Evolutionary conservation across 2,113 vertebrate genomes (phyloP).

Genomic region (Pseudorasbora parva): DNA sequence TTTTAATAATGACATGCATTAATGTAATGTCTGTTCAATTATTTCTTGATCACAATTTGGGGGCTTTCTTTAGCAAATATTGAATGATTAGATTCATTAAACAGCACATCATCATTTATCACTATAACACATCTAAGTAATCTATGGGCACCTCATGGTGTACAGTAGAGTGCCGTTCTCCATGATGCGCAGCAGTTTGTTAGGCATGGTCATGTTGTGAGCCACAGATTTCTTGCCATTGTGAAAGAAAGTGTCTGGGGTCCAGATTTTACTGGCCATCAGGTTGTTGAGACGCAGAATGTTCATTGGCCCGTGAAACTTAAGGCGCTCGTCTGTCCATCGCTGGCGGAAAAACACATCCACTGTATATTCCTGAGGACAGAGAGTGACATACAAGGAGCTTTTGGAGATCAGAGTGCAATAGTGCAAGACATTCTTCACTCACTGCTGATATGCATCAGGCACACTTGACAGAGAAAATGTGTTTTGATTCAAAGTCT

Average conservation of each 20-base stretch:
- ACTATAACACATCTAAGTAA: background rate
- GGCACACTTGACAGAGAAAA: background rate
- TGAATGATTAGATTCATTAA: background rate
- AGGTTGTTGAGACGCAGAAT: slow-evolving; percentile 89
- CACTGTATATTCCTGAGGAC: slow-evolving; percentile 86
- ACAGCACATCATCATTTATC: background rate
- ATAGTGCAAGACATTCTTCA: background rate
- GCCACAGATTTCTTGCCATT: slow-evolving; percentile 91
- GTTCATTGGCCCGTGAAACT: slow-evolving; percentile 89
- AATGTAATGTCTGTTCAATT: background rate
- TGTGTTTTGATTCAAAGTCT: background rate
- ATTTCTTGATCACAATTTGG: background rate
- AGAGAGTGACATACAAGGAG: slow-evolving; percentile 8
- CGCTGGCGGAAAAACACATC: slow-evolving; percentile 90
- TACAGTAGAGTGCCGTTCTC: slow-evolving; percentile 88
- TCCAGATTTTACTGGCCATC: slow-evolving; percentile 94
- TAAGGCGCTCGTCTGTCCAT: slow-evolving; percentile 90
- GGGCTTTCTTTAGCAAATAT: background rate
- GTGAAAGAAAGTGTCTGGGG: slow-evolving; percentile 90
- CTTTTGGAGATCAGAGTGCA: background rate
- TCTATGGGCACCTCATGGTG: slow-evolving; percentile 81
- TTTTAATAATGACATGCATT: too few species aligned
- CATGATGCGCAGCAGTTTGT: slow-evolving; percentile 87
- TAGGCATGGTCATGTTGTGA: slow-evolving; percentile 93
- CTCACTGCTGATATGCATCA: background rate